Evolutionary conservation across 2,888 invertebrate species (phyloP), one percentile per base, ranked within the genome.

Genomic region (Lamellibrachia satsuma): DNA sequence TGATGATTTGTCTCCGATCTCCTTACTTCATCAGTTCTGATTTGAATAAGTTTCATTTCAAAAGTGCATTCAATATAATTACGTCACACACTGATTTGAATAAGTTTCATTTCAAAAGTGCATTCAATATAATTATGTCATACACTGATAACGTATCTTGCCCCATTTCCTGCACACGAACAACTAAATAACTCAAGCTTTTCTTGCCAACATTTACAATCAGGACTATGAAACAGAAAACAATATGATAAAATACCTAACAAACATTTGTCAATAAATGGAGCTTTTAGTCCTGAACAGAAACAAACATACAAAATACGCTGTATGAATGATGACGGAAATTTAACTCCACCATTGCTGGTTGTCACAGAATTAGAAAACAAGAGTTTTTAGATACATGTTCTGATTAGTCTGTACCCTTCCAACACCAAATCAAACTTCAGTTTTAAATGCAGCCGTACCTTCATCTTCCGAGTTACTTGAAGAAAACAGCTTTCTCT

Each of bases 401-500:
- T 75, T 75, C n/a, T 75, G 3, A 6, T 3, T n/a, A 22, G 75
- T 11, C 57, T 57, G 7, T 15, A 57, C 15, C 22, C 22, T n/a
- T 22, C n/a, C 22, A 75, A 22, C 75, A 22, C 6, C 75, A 11
- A 75, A 15, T 22, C 6, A 4, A 75, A 75, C 22, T 75, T 6
- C 15, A 6, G 22, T n/a, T 22, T 75, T 75, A 15, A 75, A 52
- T 91, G 52, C 11, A 92, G 22, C 11, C 91, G 75, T 92, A 93
- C 93, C 93, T 93, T 93, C 93, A 93, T 93, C 93, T 92, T 93
- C 93, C n/a, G 93, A 93, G 91, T 90, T 93, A 52, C 93, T 93
- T 27, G 93, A 90, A 8, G 93, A 93, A 92, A 93, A 93, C 27
- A 94, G 93, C 91, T 93, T 94, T 52, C 94, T 52, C 92, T 94